These are phyloP conservation scores for Mus spicilegus DNA, from an alignment of 2,113 vertebrate species.

Conservation along the genomic window DNA sequence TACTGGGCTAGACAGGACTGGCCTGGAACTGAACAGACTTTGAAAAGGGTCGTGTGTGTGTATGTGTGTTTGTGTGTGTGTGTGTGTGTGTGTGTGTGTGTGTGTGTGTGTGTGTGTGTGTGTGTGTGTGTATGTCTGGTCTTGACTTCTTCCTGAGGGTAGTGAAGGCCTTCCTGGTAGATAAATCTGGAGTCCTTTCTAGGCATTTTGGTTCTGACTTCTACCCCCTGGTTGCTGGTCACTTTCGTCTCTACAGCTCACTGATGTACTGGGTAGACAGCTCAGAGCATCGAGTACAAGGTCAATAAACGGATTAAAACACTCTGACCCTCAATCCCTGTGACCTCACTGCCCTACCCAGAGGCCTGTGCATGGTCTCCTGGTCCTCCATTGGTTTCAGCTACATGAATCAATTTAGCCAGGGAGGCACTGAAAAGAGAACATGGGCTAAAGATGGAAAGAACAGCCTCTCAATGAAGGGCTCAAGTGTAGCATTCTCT, in stretches of 20 bases:
- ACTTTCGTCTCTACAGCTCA: not conserved
- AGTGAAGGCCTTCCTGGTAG: not conserved
- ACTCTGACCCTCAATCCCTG: not conserved
- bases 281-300: not conserved
- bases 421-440: not conserved
- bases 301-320: not conserved
- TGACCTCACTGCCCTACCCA: not conserved
- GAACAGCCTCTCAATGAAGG: slow-evolving; percentile 31
- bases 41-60: not conserved
- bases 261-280: not conserved
- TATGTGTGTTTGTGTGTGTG: too few relatives aligned
- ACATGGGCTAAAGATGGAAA: not conserved
- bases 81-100: too few relatives aligned
- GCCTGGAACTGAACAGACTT: too few relatives aligned
- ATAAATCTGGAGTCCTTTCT: not conserved
- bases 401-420: not conserved
- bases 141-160: not conserved
- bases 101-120: too few relatives aligned
- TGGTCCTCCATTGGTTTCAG: not conserved
- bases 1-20: not conserved
- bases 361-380: not conserved
- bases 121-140: too few relatives aligned
- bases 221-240: not conserved
- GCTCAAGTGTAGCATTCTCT: not conserved
- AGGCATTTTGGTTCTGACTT: not conserved